Evolutionary conservation across 2,888 invertebrate genomes (phyloP).

Genomic region (Thereva nobilitata): DNA sequence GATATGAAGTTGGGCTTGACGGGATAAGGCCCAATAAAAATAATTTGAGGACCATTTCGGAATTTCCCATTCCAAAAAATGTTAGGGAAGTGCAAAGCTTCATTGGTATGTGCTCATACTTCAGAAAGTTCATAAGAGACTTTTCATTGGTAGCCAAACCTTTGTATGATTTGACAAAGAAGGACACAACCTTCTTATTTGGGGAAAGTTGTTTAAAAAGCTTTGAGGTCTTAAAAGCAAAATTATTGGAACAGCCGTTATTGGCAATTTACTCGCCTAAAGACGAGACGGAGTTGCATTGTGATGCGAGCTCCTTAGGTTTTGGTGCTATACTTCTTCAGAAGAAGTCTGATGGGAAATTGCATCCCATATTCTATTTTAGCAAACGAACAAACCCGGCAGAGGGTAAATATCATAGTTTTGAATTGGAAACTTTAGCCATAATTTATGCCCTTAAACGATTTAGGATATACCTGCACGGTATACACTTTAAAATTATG

Average conservation of each 20-base stretch:
- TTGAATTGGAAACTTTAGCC: background rate
- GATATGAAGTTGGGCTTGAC: background rate
- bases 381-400: conserved; percentile 43
- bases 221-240: conserved; percentile 44
- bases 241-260: conserved; percentile 34
- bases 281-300: conserved; percentile 46
- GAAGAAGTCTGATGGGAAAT: conserved; percentile 37
- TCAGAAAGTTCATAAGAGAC: background rate
- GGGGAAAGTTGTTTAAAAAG: conserved; percentile 38
- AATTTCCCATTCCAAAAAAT: conserved; percentile 8
- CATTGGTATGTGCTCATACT: conserved; percentile 7
- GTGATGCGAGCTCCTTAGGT: conserved; percentile 45
- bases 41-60: background rate
- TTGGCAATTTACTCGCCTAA: conserved; percentile 38
- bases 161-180: conserved; percentile 34
- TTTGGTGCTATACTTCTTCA: conserved; percentile 46
- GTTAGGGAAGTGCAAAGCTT: conserved; percentile 5
- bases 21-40: background rate
- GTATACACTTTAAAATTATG: too few species aligned
- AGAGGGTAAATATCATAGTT: conserved; percentile 43
- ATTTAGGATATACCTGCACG: too few species aligned
- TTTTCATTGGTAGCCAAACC: conserved; percentile 9
- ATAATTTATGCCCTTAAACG: too few species aligned
- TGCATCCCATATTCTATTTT: conserved; percentile 46
- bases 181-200: conserved; percentile 42